Base-by-base conservation (phyloP, 2,797 vertebrate genomes). In the Aplochiton taeniatus region DNA sequence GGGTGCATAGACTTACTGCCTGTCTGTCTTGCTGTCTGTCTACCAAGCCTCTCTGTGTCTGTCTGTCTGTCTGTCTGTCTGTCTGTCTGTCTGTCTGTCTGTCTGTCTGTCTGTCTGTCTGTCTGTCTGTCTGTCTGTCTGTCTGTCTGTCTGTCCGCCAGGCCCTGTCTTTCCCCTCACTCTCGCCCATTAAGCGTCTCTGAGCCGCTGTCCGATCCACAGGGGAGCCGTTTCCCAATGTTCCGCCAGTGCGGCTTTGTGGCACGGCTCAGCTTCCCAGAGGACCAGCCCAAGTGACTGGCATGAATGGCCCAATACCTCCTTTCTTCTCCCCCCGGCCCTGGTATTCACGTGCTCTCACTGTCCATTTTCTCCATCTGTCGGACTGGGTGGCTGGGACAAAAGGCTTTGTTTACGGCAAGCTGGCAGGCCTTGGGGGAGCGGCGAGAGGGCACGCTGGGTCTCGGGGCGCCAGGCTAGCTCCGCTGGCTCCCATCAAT, bases 321-420 rank as follows among this genome's bases (percentile, higher is more conserved):
- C 83, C 87, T 85, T 87, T 85, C 83, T 83, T 85, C 79, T 76
- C 65, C 50, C 69, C 60, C 68, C 65, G 19, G 45, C 72, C 65
- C 74, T 72, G 73, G 80, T 77, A 81, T 86, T 79, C 19, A 78
- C 81, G 82, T 83, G 86, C 82, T 86, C 89, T 91, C 89, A 88
- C 88, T 88, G 88, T 90, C 88, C 80, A 81, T 86, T 87, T 31
- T 83, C 83, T 86, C 89, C 90, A 91, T 92, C 90, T 92, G 90
- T 80, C 89, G 85, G 87, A 86, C 85, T 85, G 74, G 86, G 84
- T 20, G 68, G 81, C 31, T 55, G 68, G 66, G 74, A 92, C 88
- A 91, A 91, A 92, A 87, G 87, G 81, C 87, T 90, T 90, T 91
- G 89, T 91, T 85, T 88, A 31, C 82, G 79, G 75, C 80, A 82